Conservation (phyloP, 92 coral and sea anemone genomes). For the Muricea muricata region DNA sequence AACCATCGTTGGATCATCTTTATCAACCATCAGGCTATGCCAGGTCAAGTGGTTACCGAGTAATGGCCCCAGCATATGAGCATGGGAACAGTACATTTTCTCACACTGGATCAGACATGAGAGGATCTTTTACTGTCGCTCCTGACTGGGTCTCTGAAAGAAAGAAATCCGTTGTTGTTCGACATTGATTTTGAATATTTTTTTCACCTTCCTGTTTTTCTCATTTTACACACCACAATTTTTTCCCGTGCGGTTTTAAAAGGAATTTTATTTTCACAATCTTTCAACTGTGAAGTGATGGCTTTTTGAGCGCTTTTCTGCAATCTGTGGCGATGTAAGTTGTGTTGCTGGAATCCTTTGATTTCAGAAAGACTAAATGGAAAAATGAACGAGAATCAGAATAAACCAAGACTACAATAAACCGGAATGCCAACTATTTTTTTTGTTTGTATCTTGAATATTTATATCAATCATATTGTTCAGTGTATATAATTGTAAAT, state of each 20-base stretch:
- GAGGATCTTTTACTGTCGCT: conserved; percentile 24
- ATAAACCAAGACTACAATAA: too few species aligned
- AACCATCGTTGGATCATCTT: conserved; percentile 12
- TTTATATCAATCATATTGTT: not conserved
- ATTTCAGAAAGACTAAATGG: too few species aligned
- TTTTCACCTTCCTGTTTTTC: not conserved
- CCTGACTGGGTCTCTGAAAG: conserved; percentile 48
- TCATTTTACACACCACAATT: too few species aligned
- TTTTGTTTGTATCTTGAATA: not conserved
- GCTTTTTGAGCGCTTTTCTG: too few species aligned
- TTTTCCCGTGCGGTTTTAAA: not conserved
- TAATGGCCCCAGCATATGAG: not conserved
- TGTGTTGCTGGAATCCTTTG: too few species aligned
- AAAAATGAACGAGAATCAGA: too few species aligned
- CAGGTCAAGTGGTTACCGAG: not conserved
- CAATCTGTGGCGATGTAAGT: too few species aligned
- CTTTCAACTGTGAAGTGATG: too few species aligned
- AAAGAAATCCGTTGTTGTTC: conserved; percentile 18
- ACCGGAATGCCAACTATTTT: too few species aligned
- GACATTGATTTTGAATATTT: conserved; percentile 9
- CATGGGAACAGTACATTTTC: conserved; percentile 10
- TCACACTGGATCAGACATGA: not conserved
- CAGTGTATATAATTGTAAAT: not conserved
- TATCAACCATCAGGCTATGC: conserved; percentile 21
- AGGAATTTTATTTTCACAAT: too few species aligned